These are phyloP conservation scores for Melolontha melolontha DNA, from an alignment of 2,888 invertebrate species.

Conservation along the genomic window DNA sequence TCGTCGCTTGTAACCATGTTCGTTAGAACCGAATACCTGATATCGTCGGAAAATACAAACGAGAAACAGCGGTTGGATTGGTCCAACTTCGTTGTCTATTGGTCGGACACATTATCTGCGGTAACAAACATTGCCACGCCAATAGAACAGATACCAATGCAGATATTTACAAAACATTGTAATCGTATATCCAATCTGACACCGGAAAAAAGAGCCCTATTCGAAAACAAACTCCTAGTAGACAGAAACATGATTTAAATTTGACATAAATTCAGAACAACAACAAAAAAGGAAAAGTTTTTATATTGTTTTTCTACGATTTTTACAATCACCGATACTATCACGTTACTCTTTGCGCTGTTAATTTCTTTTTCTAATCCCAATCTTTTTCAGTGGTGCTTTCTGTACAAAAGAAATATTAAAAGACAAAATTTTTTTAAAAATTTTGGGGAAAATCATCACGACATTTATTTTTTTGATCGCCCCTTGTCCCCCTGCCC, in stretches of 20 bases:
- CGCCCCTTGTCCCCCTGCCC: no score
- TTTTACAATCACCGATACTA: background rate
- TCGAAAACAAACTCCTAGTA: conserved; percentile 57
- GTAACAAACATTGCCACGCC: conserved; percentile 56
- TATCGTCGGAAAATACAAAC: conserved; percentile 59
- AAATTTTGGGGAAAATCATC: no score
- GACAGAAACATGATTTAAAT: conserved; percentile 8
- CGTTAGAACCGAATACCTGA: conserved; percentile 67
- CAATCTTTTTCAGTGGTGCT: background rate
- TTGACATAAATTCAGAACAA: background rate
- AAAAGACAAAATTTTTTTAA: no score
- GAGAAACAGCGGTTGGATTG: conserved; percentile 63
- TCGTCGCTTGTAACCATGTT: conserved; percentile 69
- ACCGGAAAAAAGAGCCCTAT: conserved; percentile 54
- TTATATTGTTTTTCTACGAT: conserved; percentile 6
- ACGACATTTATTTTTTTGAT: no score
- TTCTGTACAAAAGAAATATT: background rate
- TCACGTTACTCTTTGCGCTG: background rate
- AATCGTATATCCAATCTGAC: conserved; percentile 57
- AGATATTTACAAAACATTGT: conserved; percentile 59
- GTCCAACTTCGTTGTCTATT: conserved; percentile 69
- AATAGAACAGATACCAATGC: conserved; percentile 59
- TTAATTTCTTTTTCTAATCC: background rate
- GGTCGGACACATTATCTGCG: conserved; percentile 64
- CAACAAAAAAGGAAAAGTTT: background rate